Percentiles rank a stretch among this genome's conserved stretches.
phyloP scores from a whole-genome alignment of 2,888 invertebrate species.

The Mythimna impura region DNA sequence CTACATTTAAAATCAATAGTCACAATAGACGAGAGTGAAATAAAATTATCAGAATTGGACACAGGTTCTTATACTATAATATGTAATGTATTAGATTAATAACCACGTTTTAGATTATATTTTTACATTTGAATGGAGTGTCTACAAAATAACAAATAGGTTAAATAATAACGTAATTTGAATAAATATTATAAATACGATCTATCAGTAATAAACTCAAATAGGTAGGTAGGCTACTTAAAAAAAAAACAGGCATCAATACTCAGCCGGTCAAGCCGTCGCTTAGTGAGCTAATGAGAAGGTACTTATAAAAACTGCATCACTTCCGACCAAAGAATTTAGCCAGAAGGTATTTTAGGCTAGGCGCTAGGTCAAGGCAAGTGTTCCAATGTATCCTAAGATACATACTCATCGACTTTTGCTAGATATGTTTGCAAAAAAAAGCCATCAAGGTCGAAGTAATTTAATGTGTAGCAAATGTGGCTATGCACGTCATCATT shows the following conservation, averaged over 20 bases:
- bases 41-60: not conserved
- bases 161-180: no score
- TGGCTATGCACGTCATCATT: conserved; percentile 15
- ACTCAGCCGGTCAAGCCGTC: no score
- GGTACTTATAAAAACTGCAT: not conserved
- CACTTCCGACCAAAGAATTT: not conserved
- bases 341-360: not conserved
- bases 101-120: not conserved
- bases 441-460: conserved; percentile 34
- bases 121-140: no score
- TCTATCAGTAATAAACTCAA: no score
- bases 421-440: conserved; percentile 22
- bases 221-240: no score
- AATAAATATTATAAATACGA: no score
- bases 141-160: no score
- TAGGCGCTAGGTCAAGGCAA: conserved; percentile 13
- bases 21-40: not conserved
- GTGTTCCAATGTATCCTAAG: not conserved
- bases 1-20: conserved; percentile 16
- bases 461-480: conserved; percentile 26
- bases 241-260: no score
- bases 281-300: no score
- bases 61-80: not conserved
- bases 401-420: conserved; percentile 2
- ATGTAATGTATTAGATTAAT: no score